phyloP scores from a whole-genome alignment of 2,113 vertebrate genomes.

The Osmerus mordax region DNA sequence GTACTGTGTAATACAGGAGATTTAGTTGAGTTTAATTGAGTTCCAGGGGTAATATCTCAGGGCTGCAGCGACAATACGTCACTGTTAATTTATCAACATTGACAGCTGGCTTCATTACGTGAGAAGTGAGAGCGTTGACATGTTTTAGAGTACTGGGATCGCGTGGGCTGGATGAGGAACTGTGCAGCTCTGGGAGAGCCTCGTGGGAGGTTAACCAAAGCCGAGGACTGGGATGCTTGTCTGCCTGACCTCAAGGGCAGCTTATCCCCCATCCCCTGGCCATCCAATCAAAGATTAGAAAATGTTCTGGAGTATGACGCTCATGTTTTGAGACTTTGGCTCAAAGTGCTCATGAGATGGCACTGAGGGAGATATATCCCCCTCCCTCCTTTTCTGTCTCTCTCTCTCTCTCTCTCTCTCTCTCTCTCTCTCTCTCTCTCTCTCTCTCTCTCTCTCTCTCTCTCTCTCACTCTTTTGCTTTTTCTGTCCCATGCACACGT shows the following conservation, averaged over 20 bases:
- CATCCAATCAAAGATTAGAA: slow-evolving; percentile 4
- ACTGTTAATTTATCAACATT: background rate
- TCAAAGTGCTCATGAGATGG: background rate
- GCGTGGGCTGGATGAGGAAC: background rate
- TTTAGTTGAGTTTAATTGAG: background rate
- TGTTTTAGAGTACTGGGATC: background rate
- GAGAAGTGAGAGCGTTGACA: slow-evolving; percentile 1
- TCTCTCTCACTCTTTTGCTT: background rate
- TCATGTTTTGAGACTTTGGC: slow-evolving; percentile 2
- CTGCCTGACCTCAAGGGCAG: slow-evolving; percentile 3
- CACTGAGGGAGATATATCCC: background rate
- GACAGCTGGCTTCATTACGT: background rate
- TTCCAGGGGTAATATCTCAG: slow-evolving; percentile 5
- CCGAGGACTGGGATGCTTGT: background rate
- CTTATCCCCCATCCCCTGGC: background rate
- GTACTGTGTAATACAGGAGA: background rate
- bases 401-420: no score
- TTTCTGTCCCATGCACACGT: background rate
- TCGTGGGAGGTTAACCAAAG: background rate
- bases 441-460: no score
- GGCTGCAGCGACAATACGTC: slow-evolving; percentile 3
- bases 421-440: no score
- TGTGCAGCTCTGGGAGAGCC: background rate
- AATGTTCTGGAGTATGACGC: slow-evolving; percentile 7
- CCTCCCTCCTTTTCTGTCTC: background rate